phyloP scores from a whole-genome alignment of 2,888 invertebrate genomes.

The Blastobasis adustella region DNA sequence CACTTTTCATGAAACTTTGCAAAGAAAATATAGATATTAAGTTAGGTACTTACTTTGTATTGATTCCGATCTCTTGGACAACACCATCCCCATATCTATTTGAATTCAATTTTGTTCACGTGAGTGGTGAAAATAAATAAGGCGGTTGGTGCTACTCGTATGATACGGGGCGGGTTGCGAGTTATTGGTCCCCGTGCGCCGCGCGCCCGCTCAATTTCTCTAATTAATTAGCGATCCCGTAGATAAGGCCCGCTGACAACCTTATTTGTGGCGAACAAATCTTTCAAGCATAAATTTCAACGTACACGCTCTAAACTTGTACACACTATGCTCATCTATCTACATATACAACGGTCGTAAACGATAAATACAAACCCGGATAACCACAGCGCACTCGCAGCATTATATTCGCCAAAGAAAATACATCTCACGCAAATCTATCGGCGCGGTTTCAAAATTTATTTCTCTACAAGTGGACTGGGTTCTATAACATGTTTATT shows the following conservation, averaged over 20 bases:
- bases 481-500: slow-evolving; percentile 42
- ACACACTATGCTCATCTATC: slow-evolving; percentile 54
- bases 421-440: slow-evolving; percentile 19
- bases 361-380: slow-evolving; percentile 35
- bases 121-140: slow-evolving; percentile 73
- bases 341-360: slow-evolving; percentile 44
- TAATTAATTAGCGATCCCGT: slow-evolving; percentile 74
- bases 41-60: no score
- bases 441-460: slow-evolving; percentile 19
- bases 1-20: no score
- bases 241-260: slow-evolving; percentile 72
- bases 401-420: slow-evolving; percentile 16
- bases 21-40: no score
- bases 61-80: no score
- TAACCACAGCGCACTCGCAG: slow-evolving; percentile 9
- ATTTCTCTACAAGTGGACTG: slow-evolving; percentile 27
- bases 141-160: slow-evolving; percentile 35
- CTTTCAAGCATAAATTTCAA: slow-evolving; percentile 71
- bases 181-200: slow-evolving; percentile 70
- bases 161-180: slow-evolving; percentile 71
- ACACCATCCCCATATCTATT: slow-evolving; percentile 29
- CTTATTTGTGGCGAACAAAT: slow-evolving; percentile 75
- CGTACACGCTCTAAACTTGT: slow-evolving; percentile 70
- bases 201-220: slow-evolving; percentile 72
- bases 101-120: slow-evolving; percentile 70